These are phyloP conservation scores for Drosophila tsacasi DNA, from an alignment of 1,140 invertebrate genomes.

Conservation along the genomic window DNA sequence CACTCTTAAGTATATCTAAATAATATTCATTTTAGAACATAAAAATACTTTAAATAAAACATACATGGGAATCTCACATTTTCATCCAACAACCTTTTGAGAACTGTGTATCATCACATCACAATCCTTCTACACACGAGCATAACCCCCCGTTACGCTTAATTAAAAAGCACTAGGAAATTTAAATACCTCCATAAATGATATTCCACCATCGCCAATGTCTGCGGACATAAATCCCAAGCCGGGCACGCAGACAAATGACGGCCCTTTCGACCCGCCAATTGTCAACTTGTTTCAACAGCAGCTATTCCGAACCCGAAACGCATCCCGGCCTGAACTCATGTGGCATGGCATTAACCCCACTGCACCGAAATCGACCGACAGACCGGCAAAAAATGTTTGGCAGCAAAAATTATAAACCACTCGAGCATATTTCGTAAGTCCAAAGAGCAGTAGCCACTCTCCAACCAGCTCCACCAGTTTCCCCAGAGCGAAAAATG, in stretches of 20 bases:
- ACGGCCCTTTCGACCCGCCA: constrained; percentile 62
- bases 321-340: constrained; percentile 18
- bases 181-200: constrained; percentile 70
- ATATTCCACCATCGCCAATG: constrained; percentile 10
- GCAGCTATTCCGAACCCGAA: constrained; percentile 11
- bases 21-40: not conserved
- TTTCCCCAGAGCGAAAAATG: constrained; percentile 42
- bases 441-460: constrained; percentile 21
- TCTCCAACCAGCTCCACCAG: not conserved
- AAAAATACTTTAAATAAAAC: no score
- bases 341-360: constrained; percentile 56
- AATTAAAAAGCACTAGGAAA: constrained; percentile 62
- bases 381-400: constrained; percentile 53
- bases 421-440: constrained; percentile 77
- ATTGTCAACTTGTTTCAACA: constrained; percentile 65
- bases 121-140: not conserved
- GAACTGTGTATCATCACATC: not conserved
- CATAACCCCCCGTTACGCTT: not conserved
- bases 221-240: constrained; percentile 6
- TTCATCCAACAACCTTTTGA: not conserved
- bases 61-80: no score
- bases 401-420: constrained; percentile 76
- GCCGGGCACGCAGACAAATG: constrained; percentile 64
- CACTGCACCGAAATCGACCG: constrained; percentile 33
- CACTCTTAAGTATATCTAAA: not conserved